Conservation (phyloP, 2,888 invertebrate genomes). For the Microctonus aethiopoides region DNA sequence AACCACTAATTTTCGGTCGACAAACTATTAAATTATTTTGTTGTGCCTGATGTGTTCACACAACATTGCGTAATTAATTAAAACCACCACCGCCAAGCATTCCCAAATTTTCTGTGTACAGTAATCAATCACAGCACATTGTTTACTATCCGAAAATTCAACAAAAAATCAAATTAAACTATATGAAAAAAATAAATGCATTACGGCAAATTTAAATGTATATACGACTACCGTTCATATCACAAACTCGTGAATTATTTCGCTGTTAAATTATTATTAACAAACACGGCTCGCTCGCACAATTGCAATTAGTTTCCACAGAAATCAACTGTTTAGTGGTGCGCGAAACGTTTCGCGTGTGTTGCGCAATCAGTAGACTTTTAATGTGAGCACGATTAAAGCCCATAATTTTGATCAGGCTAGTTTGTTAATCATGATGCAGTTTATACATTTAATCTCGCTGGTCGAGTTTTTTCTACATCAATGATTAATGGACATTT, state of each 20-base stretch:
- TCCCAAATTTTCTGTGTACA: neutral
- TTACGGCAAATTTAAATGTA: too few relatives aligned
- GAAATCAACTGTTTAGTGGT: conserved; percentile 30
- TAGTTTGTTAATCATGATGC: conserved; percentile 29
- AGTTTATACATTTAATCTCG: neutral
- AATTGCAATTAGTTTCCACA: conserved; percentile 30
- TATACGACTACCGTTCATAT: neutral
- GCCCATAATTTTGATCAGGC: conserved; percentile 26
- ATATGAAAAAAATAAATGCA: neutral
- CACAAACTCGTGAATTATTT: conserved; percentile 12
- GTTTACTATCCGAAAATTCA: neutral
- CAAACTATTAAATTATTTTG: conserved; percentile 2
- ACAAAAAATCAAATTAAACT: neutral
- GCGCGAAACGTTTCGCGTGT: conserved; percentile 32
- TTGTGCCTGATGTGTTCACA: neutral
- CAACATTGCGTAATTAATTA: neutral
- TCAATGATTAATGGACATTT: conserved; percentile 31
- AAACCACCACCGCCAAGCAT: conserved; percentile 14
- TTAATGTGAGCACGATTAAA: conserved; percentile 34
- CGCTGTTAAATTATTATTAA: conserved; percentile 18
- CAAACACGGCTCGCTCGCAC: conserved; percentile 21
- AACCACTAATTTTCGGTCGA: neutral
- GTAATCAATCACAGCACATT: neutral
- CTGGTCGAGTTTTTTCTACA: conserved; percentile 3
- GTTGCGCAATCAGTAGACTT: conserved; percentile 34